Evolutionary conservation across 2,113 vertebrate genomes (phyloP), one percentile per base, ranked within the genome.

Genomic region (Silurus glanis): DNA sequence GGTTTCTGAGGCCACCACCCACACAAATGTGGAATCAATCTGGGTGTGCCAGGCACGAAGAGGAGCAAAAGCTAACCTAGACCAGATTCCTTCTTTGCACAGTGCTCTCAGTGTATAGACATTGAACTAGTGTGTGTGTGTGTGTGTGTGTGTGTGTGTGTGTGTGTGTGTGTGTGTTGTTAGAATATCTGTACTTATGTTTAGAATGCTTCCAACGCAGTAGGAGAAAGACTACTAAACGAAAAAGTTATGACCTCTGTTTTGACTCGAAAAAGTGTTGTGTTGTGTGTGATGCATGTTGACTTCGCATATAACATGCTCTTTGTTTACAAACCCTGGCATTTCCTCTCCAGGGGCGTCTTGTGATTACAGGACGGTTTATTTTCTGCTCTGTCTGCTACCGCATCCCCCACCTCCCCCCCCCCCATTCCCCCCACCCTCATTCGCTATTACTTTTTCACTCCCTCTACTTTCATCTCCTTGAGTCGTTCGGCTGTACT

Each of bases 301-400:
- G 88, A 87, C 89, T 91, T 94, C 91, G 91, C 88, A 88, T 89
- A 83, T 62, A 83, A 87, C 84, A 91, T 66, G 19, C 87, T 80
- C 69, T 88, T 86, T 89, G 90, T 92, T 93, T 93, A 92, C 89
- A 79, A 87, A 91, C 89, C 89, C 88, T 90, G 89, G 91, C 89
- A 92, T 93, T 94, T 93, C 93, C 92, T 94, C 93, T 91, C 91
- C 58, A 85, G 92, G 37, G 91, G 92, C 28, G 37, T 67, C 80
- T 88, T 87, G n/a, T 90, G 88, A 92, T 92, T 91, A 92, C 87
- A 91, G 89, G 89, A 88, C 69, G 64, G 85, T 89, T 88, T 80
- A 59, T 90, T 91, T 87, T 89, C 78, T 81, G 59, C 25, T 78
- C 61, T 86, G 49, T 76, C 71, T 37, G 7, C 58, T 47, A 74